Evolutionary conservation across 1,140 invertebrate species (phyloP), one percentile per base, ranked within the genome.

Genomic region (Drosophila repletoides): DNA sequence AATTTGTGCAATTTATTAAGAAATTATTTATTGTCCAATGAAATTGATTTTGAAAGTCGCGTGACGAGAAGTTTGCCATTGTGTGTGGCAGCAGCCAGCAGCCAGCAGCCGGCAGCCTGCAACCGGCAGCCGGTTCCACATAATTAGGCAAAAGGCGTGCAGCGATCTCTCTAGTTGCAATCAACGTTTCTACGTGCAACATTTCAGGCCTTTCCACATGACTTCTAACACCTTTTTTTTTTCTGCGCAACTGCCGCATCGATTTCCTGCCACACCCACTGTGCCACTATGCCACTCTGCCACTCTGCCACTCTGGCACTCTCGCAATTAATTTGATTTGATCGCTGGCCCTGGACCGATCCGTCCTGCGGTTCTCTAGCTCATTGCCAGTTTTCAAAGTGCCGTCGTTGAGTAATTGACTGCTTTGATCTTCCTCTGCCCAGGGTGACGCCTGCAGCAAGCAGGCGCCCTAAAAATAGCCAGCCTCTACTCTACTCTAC

Each of bases 31-130:
- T 80, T 80, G 76, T 71, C 41, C 34, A 52, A 29, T 67, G 36
- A 81, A 81, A 81, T 81, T 81, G 77, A 81, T 81, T 81, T 81
- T 56, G 76, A 81, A 81, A 81, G 76, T 76, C 77, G 77, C 80
- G 76, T 72, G 77, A 81, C 76, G 26, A 67, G 64, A 60, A 53
- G 46, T 36, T 61, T 59, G 66, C 40, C 75, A 56, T 46, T 63
- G 55, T 79, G 76, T 81, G 76, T 80, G 76, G 76, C 76, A 72
- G 49, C n/a, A n/a, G n/a, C n/a, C n/a, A n/a, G 14, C 46, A 24
- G 43, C 14, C 41, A 19, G 0, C 40, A 34, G 6, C 6, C 34
- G 5, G 38, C 12, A 17, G 7, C 29, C 29, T 28, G 33, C 26
- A 19, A 1, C 3, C 49, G 9, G 9, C 45, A 19, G 43, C 56